Conservation (phyloP, 2,888 invertebrate species). For the Parnassius orleans region DNA sequence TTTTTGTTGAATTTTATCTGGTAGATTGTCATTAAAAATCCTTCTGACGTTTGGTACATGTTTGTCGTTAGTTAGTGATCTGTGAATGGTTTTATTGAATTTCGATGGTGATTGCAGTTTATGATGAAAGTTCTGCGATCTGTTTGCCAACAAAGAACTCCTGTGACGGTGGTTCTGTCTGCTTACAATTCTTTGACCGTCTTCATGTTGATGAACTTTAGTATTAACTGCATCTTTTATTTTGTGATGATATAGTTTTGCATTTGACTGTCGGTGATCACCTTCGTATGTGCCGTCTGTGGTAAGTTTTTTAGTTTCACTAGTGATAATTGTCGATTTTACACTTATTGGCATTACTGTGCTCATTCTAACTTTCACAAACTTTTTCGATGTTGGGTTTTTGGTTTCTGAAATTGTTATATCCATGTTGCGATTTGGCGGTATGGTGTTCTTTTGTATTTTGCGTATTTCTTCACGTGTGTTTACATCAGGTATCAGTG, state of each 20-base stretch:
- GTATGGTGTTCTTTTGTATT: slow-evolving; percentile 12
- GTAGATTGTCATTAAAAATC: slow-evolving; percentile 10
- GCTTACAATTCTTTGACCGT: slow-evolving; percentile 7
- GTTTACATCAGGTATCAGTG: slow-evolving; percentile 4
- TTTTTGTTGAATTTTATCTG: slow-evolving; percentile 20
- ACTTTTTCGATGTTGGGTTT: slow-evolving; percentile 8
- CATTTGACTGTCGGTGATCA: slow-evolving; percentile 3
- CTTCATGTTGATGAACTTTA: background rate
- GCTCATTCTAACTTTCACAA: background rate
- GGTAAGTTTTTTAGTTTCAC: slow-evolving; percentile 13
- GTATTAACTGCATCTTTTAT: background rate
- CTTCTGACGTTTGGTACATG: slow-evolving; percentile 4
- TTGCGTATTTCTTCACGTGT: slow-evolving; percentile 9
- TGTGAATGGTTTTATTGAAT: slow-evolving; percentile 19
- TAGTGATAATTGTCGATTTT: slow-evolving; percentile 4
- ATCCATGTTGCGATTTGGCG: background rate
- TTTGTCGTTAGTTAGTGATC: slow-evolving; percentile 8
- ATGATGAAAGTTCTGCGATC: slow-evolving; percentile 1
- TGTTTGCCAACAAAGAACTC: slow-evolving; percentile 7
- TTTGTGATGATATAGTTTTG: slow-evolving; percentile 7
- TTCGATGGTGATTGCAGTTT: slow-evolving; percentile 14
- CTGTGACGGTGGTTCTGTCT: slow-evolving; percentile 15
- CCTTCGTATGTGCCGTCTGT: slow-evolving; percentile 3
- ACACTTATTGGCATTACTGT: slow-evolving; percentile 5
- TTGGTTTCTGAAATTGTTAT: slow-evolving; percentile 7